Evolutionary conservation across 1,140 invertebrate genomes (phyloP), one percentile per base, ranked within the genome.

Genomic region (Nymphalis io): DNA sequence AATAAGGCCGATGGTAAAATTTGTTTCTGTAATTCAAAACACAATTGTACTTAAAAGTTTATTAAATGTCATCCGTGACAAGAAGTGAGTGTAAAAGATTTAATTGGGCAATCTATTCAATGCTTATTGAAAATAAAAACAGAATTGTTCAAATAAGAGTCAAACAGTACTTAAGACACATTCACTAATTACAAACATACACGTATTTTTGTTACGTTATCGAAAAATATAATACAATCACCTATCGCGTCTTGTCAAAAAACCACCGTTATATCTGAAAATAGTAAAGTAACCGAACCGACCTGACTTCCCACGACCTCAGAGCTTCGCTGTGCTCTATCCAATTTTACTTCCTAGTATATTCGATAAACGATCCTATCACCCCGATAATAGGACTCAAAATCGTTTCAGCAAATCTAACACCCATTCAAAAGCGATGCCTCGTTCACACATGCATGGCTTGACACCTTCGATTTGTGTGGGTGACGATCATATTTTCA

Each of bases 321-420:
- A 79, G 77, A 83, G 71, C 75, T 82, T 85, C 77, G 80, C 85
- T 74, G 86, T 89, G 88, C 82, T 80, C 82, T 88, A 89, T 87
- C 83, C 87, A 88, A 88, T 82, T 75, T 80, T 80, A 90, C 85
- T 90, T 90, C 88, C 88, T 90, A 79, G 78, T 88, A 53, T 79
- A 76, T 40, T 58, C 61, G 11, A 83, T 73, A 73, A 67, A 21
- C 16, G 71, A 79, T 71, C 72, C 42, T 86, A 85, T 58, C 0
- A 0, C 6, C 10, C 46, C 3, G 4, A 0, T 0, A 13, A 60
- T 74, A 87, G 53, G 74, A 65, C 60, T 68, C 67, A 80, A 75
- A 82, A 77, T 80, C 39, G 55, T 13, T 18, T 46, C 46, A 76
- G 78, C 76, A 76, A n/a, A 38, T 6, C 16, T 18, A 18, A 60